Conservation (phyloP, 2,113 vertebrate species). For the Phaethornis superciliosus region DNA sequence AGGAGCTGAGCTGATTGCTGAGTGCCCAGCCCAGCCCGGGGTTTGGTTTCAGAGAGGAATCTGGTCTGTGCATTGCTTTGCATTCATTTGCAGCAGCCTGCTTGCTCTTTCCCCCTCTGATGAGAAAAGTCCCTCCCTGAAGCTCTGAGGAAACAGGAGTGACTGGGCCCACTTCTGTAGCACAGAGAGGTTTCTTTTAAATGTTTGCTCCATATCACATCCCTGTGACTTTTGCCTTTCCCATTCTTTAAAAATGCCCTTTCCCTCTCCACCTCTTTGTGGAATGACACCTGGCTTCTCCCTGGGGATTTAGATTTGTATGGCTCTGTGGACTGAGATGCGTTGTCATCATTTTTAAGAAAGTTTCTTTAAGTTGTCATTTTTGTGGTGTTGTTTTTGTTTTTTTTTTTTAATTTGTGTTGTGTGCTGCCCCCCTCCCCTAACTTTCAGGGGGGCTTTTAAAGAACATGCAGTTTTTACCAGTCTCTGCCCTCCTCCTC, state of each 20-base stretch:
- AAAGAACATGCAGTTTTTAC: neutral
- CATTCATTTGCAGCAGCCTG: neutral
- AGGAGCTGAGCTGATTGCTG: constrained; percentile 48
- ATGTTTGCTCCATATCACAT: neutral
- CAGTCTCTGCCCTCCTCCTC: neutral
- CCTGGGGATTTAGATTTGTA: neutral
- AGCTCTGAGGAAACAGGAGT: neutral
- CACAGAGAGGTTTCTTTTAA: neutral
- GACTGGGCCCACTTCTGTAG: neutral
- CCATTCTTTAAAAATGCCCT: neutral
- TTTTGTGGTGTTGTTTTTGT: neutral
- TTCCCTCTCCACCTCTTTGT: neutral
- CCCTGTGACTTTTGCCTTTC: neutral
- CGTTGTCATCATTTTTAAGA: neutral
- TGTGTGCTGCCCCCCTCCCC: neutral
- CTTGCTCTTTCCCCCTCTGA: neutral
- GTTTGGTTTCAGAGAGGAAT: neutral
- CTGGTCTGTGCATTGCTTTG: neutral
- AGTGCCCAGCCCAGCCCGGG: neutral
- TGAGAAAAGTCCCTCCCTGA: neutral
- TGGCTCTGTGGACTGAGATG: neutral
- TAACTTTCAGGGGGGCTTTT: neutral
- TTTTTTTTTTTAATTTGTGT: neutral
- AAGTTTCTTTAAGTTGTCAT: neutral
- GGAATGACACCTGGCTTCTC: neutral